phyloP scores from a whole-genome alignment of 92 coral and sea anemone genomes.

The Epizoanthus stellaris region DNA sequence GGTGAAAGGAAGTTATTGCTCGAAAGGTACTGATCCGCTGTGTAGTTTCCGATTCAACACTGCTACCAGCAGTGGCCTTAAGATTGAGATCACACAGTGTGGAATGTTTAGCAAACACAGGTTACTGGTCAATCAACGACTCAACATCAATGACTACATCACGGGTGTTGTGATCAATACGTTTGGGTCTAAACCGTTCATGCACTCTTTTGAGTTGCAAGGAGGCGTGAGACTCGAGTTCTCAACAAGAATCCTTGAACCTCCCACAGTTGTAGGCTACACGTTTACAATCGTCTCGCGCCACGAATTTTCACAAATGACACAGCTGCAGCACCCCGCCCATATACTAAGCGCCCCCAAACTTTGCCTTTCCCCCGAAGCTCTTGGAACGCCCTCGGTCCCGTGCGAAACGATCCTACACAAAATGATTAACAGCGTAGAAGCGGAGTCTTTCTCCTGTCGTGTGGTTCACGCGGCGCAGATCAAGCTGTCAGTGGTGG shows the following conservation, averaged over 20 bases:
- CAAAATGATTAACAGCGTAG: conserved; percentile 16
- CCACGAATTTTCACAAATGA: neutral
- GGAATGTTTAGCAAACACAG: conserved; percentile 6
- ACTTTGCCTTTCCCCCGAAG: conserved; percentile 7
- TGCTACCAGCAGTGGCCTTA: conserved; percentile 12
- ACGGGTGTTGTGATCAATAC: neutral
- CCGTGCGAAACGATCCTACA: conserved; percentile 38
- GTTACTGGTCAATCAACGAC: neutral
- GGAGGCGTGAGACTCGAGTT: conserved; percentile 19
- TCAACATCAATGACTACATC: conserved; percentile 17
- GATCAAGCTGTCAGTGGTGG: conserved; percentile 52
- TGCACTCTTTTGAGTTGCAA: conserved; percentile 23
- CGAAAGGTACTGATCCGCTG: conserved; percentile 13
- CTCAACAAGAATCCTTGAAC: conserved; percentile 28
- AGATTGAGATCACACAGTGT: conserved; percentile 17
- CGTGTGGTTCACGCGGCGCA: conserved; percentile 56
- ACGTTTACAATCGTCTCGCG: conserved; percentile 7
- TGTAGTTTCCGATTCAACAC: conserved; percentile 28
- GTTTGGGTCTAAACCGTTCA: conserved; percentile 16
- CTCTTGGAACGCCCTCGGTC: conserved; percentile 15
- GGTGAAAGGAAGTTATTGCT: conserved; percentile 13
- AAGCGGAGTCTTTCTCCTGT: conserved; percentile 25
- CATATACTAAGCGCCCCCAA: conserved; percentile 20
- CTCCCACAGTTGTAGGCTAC: conserved; percentile 23
- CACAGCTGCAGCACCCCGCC: conserved; percentile 27